Evolutionary conservation across 2,888 invertebrate species (phyloP).

Genomic region (Cotesia congregata): DNA sequence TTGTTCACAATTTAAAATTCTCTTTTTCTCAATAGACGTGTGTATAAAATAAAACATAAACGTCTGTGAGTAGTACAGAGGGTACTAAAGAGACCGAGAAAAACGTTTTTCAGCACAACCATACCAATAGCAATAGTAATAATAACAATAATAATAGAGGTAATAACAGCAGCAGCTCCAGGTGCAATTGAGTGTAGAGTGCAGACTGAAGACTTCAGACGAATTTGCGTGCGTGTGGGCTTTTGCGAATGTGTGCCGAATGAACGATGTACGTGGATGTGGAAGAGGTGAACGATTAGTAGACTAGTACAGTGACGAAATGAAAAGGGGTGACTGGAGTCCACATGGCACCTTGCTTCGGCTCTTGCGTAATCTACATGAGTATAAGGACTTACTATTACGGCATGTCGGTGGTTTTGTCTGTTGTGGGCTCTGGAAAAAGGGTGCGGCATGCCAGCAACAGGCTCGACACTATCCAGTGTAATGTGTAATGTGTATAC

Average conservation of each 20-base stretch:
- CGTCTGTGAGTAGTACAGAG: not conserved
- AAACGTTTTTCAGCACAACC: not conserved
- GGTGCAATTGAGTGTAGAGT: constrained; percentile 25
- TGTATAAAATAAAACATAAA: not conserved
- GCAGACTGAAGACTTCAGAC: not conserved
- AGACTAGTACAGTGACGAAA: constrained; percentile 12
- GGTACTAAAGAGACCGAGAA: not conserved
- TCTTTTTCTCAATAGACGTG: not conserved
- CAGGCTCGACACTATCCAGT: constrained; percentile 17
- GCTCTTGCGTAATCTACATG: constrained; percentile 48
- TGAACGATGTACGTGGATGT: not conserved
- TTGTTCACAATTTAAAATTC: not conserved
- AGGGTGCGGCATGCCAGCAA: constrained; percentile 49
- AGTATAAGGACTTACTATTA: not conserved
- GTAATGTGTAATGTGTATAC: constrained; percentile 23
- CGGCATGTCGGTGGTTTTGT: constrained; percentile 23
- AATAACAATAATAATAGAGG: not conserved
- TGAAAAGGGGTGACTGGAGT: constrained; percentile 43
- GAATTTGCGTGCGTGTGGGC: not conserved
- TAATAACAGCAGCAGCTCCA: not conserved
- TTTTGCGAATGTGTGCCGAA: not conserved
- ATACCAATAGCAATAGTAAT: not conserved
- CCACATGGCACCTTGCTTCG: constrained; percentile 57
- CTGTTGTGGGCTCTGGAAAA: constrained; percentile 37
- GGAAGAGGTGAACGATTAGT: constrained; percentile 31